Evolutionary conservation across 1,140 invertebrate genomes (phyloP), one percentile per base, ranked within the genome.

Genomic region (Brachionus angularis): DNA sequence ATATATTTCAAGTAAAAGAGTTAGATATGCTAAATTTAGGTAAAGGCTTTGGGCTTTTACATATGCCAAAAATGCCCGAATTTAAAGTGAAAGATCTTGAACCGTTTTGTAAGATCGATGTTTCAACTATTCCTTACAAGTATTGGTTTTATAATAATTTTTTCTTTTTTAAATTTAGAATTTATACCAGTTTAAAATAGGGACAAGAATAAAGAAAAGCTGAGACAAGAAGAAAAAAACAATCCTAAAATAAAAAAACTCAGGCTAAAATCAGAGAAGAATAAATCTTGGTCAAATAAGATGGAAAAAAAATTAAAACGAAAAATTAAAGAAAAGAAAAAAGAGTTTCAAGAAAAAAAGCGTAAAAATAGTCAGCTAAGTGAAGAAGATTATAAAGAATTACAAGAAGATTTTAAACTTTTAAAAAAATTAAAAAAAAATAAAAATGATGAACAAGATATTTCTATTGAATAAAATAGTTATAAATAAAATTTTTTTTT

Each of bases 51-150:
- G 93, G 93, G 1, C 83, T 98, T 2, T 76, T 98, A 8, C 88
- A 88, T 77, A 81, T 97, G 74, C 95, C 94, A 0, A 87, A 88
- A 78, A 98, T 98, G 93, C 92, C 93, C 0, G 95, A 98, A 84
- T 79, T 95, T 0, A 91, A 89, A 77, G 86, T 76, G 8, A 76
- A 79, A 72, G 72, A 74, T 14, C 29, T 82, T 7, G 33, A 83
- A 7, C 86, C 85, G 73, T 95, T 94, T 78, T 12, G 82, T 86
- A 0, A 86, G 12, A 82, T 91, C 21, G 88, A 96, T 80, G 80
- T 88, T 4, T 89, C 90, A 76, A 82, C 79, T 16, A 88, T 97
- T 73, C 81, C 86, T 16, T 97, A 91, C 77, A 89, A 85, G 82
- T 84, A 76, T 77, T 74, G 58, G 61, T 4, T 50, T 31, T 25